phyloP scores from a whole-genome alignment of 1,140 invertebrate species.

The Atta cephalotes region DNA sequence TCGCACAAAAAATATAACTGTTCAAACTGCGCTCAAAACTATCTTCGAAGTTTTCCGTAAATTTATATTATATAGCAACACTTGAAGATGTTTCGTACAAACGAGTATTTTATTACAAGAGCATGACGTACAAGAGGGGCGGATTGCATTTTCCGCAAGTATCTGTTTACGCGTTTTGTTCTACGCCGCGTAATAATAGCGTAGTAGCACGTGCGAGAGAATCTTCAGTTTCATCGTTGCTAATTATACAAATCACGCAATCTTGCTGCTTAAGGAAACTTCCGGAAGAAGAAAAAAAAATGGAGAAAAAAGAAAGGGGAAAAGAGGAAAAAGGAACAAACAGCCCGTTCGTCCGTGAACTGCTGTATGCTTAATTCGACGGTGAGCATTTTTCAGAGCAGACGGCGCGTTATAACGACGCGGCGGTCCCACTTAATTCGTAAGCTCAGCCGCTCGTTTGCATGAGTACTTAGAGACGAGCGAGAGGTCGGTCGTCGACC shows the following conservation, averaged over 20 bases:
- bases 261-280: slow-evolving; percentile 20
- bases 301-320: neutral
- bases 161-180: slow-evolving; percentile 21
- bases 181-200: neutral
- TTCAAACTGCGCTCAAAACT: neutral
- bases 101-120: slow-evolving; percentile 17
- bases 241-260: slow-evolving; percentile 53
- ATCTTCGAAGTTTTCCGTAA: neutral
- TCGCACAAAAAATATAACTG: slow-evolving; percentile 26
- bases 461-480: slow-evolving; percentile 70
- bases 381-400: slow-evolving; percentile 52
- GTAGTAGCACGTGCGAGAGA: neutral
- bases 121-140: neutral
- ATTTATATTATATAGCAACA: slow-evolving; percentile 23
- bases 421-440: slow-evolving; percentile 67
- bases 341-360: slow-evolving; percentile 11
- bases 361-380: slow-evolving; percentile 56
- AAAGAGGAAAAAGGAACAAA: neutral
- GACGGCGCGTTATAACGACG: slow-evolving; percentile 51
- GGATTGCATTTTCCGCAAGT: neutral
- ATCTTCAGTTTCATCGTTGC: slow-evolving; percentile 12
- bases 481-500: slow-evolving; percentile 38
- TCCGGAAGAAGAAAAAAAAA: neutral
- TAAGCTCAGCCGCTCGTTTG: slow-evolving; percentile 70
- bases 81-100: slow-evolving; percentile 2